Evolutionary conservation across 2,888 invertebrate genomes (phyloP).

Genomic region (Heliothis peltigera): DNA sequence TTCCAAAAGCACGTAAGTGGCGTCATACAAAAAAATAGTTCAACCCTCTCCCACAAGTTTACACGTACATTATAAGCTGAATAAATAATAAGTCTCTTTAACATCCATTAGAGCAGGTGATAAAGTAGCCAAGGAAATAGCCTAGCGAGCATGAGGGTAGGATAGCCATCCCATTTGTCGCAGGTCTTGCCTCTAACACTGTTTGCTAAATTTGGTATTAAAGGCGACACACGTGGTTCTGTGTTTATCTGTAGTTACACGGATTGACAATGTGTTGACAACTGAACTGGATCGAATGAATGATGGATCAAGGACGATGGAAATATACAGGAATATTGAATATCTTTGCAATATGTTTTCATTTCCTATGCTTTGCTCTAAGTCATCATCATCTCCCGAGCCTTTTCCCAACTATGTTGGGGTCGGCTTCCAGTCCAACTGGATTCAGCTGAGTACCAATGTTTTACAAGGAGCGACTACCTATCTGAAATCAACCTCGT

Average conservation of each 20-base stretch:
- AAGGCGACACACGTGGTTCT: constrained; percentile 24
- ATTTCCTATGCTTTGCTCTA: too few species aligned
- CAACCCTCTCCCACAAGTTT: constrained; percentile 29
- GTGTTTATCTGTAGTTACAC: neutral
- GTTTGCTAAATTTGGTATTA: constrained; percentile 41
- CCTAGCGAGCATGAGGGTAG: constrained; percentile 35
- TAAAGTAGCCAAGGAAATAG: constrained; percentile 53
- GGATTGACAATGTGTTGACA: constrained; percentile 2
- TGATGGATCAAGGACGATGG: too few species aligned
- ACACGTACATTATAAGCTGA: constrained; percentile 58
- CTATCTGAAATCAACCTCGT: too few species aligned
- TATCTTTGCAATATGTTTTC: too few species aligned
- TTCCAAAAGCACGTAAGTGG: constrained; percentile 4
- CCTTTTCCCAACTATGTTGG: too few species aligned
- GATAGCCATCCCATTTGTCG: constrained; percentile 29
- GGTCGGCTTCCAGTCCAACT: too few species aligned
- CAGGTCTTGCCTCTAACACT: constrained; percentile 24
- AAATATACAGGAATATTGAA: too few species aligned
- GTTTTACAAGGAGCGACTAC: too few species aligned
- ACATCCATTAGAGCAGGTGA: constrained; percentile 65
- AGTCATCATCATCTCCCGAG: too few species aligned
- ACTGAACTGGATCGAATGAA: constrained; percentile 5
- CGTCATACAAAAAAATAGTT: constrained; percentile 27
- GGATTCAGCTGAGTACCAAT: too few species aligned
- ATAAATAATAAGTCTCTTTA: constrained; percentile 69